A percentile compares a stretch with the other conserved stretches of the same genome.
phyloP scores from a whole-genome alignment of 2,797 vertebrate species.

The Limnodromus scolopaceus region DNA sequence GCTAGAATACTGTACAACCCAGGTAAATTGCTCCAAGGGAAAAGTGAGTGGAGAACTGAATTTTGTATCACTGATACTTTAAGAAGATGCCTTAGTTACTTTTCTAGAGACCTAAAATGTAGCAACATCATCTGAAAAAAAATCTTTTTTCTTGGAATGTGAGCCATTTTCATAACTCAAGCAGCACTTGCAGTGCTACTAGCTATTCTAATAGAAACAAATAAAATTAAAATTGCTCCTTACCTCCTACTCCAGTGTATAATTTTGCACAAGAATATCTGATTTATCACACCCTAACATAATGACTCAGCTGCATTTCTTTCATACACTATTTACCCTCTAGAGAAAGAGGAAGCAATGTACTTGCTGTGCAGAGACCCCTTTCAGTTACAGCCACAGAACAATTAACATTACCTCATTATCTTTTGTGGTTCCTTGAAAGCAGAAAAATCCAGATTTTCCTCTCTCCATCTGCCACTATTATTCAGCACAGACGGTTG shows the following conservation, averaged over 20 bases:
- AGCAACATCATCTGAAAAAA: neutral
- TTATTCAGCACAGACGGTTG: slow-evolving; percentile 23
- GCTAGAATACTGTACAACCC: neutral
- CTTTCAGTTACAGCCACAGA: neutral
- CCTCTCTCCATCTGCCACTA: slow-evolving; percentile 39
- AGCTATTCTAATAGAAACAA: neutral
- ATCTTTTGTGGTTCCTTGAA: slow-evolving; percentile 49
- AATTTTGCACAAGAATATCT: neutral
- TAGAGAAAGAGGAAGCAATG: slow-evolving; percentile 1
- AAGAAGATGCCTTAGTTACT: neutral
- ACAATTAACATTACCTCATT: slow-evolving; percentile 62
- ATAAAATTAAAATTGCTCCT: neutral
- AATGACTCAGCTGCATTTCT: neutral
- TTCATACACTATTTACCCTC: neutral
- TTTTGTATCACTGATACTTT: neutral
- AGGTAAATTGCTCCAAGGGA: neutral
- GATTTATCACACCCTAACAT: neutral
- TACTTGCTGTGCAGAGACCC: neutral
- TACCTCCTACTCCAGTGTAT: neutral
- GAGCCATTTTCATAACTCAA: neutral
- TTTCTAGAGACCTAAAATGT: neutral
- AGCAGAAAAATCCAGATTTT: slow-evolving; percentile 45
- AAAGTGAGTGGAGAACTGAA: neutral
- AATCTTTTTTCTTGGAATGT: neutral
- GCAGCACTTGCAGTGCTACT: neutral